Evolutionary conservation across 1,140 invertebrate species (phyloP), one percentile per base, ranked within the genome.

Genomic region (Paramacrobiotus metropolitanus): DNA sequence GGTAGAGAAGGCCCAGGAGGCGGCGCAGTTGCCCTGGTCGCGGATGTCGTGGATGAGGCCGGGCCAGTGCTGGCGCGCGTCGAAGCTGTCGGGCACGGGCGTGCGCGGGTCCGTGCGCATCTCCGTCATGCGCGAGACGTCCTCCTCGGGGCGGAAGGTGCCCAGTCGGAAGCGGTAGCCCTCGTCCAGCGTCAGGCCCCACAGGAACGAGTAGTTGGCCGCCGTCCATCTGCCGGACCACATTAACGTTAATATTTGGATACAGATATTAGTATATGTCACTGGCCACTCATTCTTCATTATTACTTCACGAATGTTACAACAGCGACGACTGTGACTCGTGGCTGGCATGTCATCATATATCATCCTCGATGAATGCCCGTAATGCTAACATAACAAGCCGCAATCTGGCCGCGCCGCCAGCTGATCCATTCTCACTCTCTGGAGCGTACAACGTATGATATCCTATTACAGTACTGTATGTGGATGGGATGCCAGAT

Each of bases 1-100:
- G 0, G 88, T 86, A 0, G 86, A 85, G 34, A 94, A 79, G 0
- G 88, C 89, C 90, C 90, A 95, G 1, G 89, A 92, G 0, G 87
- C 80, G 1, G 82, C 88, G 68, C 90, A 80, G 83, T 89, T 88
- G 62, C 83, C 83, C 73, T 96, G 91, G 73, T 96, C 88, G 15
- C 79, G 73, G 9, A 93, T 75, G 0, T 74, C 76, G 0, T 82
- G 79, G 31, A 93, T 83, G 30, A 77, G 75, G 0, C 76, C 74
- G 0, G 78, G 78, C 89, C 89, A 94, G 45, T 77, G 75, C 0
- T 73, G 68, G 1, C 84, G 75, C 0, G 85, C 74, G 70, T 93
- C 86, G 70, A 94, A 93, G 40, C 76, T 65, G 1, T 68, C 64
- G 1, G 72, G 70, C n/a, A 74, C 64, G 9, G 65, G 34, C 31